These are phyloP conservation scores for Litocranius walleri DNA, from an alignment of 2,113 vertebrate species.

Conservation along the genomic window DNA sequence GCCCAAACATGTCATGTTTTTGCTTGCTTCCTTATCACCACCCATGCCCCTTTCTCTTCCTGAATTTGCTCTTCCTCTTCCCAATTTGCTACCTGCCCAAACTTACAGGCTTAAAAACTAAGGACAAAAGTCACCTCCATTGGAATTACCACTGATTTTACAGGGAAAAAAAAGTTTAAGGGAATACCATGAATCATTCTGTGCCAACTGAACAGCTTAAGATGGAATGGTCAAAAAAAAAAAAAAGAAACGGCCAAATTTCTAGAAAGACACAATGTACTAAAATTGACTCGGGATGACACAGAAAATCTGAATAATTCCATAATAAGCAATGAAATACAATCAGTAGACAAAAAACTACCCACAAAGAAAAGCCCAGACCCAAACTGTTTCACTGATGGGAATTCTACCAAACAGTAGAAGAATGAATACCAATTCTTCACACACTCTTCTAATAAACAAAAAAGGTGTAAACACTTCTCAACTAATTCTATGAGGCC, in stretches of 20 bases:
- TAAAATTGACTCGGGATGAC: background rate
- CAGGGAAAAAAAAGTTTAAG: background rate
- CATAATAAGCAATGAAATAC: background rate
- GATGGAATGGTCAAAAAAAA: background rate
- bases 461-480: background rate
- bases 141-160: background rate
- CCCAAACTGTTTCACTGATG: background rate
- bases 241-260: background rate
- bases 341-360: background rate
- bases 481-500: background rate
- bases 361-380: background rate
- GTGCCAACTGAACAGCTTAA: background rate
- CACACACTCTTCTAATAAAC: background rate
- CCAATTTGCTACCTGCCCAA: background rate
- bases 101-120: background rate
- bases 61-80: background rate
- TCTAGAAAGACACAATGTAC: background rate
- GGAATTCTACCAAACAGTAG: background rate
- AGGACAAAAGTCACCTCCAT: background rate
- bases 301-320: background rate
- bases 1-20: background rate
- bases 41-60: background rate
- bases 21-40: background rate
- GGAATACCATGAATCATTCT: background rate
- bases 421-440: background rate